Base-by-base conservation (phyloP, 1,140 invertebrate genomes). In the Panagrolaimus sp. region DNA sequence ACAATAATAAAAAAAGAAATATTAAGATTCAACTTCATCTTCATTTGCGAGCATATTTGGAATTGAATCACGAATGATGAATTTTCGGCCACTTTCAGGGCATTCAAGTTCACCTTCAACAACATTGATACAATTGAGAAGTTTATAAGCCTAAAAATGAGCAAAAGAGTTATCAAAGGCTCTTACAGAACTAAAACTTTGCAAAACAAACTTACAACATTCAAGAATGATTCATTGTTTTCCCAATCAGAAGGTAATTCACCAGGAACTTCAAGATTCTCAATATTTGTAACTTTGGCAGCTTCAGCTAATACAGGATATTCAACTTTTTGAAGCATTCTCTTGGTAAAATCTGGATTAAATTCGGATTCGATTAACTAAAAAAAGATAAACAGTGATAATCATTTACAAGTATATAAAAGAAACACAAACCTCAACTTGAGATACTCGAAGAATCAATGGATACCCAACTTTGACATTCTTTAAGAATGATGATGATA, bases 41-140 rank as follows among this genome's bases (percentile, higher is more conserved):
- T 97, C 94, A 82, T 94, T 96, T 44, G 96, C 85, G 43, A 97
- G 85, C 94, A 98, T 97, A 84, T 98, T 97, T 28, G 94, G 94
- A 78, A 98, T 95, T 43, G 94, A 94, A 84, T 96, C 90, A 44
- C 87, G 89, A 63, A 98, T 94, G 21, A 93, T 91, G 85, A 98
- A 98, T 83, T 91, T 89, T 83, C 94, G 87, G 6, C 92, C 92
- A 17, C 92, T 92, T 87, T 98, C 94, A 8, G 95, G 94, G 85
- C 94, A 97, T 21, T 91, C 87, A 38, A 97, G 85, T 72, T 92
- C 89, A 3, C 94, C 94, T 84, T 91, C 91, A 69, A 95, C 88
- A 7, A 98, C 87, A 85, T 98, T 94, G 66, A 96, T 84, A 87
- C 88, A 75, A 62, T 84, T 83, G 71, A 72, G 73, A 64, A 78